phyloP scores from a whole-genome alignment of 2,113 vertebrate species.

The Pachypanchax playfairii region DNA sequence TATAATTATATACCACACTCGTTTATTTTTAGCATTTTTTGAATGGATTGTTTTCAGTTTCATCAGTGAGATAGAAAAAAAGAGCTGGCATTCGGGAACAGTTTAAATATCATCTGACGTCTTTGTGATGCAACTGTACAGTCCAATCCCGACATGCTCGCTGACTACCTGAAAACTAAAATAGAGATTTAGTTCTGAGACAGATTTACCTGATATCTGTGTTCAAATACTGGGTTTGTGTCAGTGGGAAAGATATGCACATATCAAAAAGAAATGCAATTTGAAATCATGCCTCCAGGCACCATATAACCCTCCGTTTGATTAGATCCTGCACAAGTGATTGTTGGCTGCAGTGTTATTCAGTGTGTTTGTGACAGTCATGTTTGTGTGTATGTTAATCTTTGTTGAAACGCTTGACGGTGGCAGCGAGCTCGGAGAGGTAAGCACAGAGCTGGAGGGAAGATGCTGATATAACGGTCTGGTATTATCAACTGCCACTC shows the following conservation, averaged over 20 bases:
- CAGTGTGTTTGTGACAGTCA: slow-evolving; percentile 24
- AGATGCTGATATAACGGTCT: slow-evolving; percentile 82
- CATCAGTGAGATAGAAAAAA: not conserved
- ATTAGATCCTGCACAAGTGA: slow-evolving; percentile 63
- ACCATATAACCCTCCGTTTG: slow-evolving; percentile 68
- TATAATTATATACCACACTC: too few species aligned
- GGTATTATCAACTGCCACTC: slow-evolving; percentile 85
- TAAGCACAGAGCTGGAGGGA: slow-evolving; percentile 73
- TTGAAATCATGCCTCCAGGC: slow-evolving; percentile 68
- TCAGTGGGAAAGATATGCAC: slow-evolving; percentile 50
- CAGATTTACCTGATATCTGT: not conserved
- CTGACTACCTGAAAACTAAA: slow-evolving; percentile 17
- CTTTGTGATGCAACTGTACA: not conserved
- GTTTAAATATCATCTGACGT: not conserved
- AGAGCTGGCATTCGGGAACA: not conserved
- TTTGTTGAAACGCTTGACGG: slow-evolving; percentile 62
- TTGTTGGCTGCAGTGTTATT: slow-evolving; percentile 44
- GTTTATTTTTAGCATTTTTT: too few species aligned
- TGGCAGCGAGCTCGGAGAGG: slow-evolving; percentile 54
- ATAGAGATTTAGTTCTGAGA: slow-evolving; percentile 27
- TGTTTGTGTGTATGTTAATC: slow-evolving; percentile 28
- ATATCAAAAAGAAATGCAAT: slow-evolving; percentile 71
- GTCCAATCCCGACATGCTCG: not conserved
- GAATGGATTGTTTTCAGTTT: not conserved
- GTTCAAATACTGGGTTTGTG: slow-evolving; percentile 47